Base-by-base conservation (phyloP, 1,140 invertebrate genomes). In the Diorhabda elongata region DNA sequence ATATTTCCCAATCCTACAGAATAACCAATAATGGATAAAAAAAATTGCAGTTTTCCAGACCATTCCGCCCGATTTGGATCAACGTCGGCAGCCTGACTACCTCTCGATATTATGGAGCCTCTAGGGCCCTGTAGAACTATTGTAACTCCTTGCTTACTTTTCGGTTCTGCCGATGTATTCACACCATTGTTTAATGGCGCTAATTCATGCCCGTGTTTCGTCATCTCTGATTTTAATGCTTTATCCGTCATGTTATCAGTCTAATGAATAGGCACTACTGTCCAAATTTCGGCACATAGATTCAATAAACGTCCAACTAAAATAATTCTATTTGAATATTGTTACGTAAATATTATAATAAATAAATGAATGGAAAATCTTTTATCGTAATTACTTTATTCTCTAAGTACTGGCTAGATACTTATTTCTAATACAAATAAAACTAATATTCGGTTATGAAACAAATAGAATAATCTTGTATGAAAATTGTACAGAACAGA, bases 1-100 rank as follows among this genome's bases (percentile, higher is more conserved):
- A 97, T 95, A 80, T 96, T 96, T 11, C 94, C 95, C 41, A 97
- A 86, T 0, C 94, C 94, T 4, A 96, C 93, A 56, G 92, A 94
- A 81, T 94, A 95, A 2, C 93, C 93, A 62, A 96, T 94, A 80
- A 95, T 93, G 71, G 91, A 93, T 70, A 97, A 86, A 82, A 96
- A 92, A 81, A 95, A 97, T 82, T 96, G 93, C 83, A 93, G 87
- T 79, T 96, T 95, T 58, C 90, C 89, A 58, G 88, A 90, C 91
- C 91, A 93, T 69, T 89, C 89, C 3, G 91, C 90, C 6, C 92
- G 82, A 68, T 91, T 89, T 26, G 86, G 85, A 65, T 83, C 80
- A 3, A 83, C 84, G 0, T 81, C 79, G 64, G 73, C 69, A 8
- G 63, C 67, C 11, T 66, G 69, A 67, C 73, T 81, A 61, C 78